A percentile compares a stretch with the other conserved stretches of the same genome.
Evolutionary conservation across 1,140 invertebrate species (phyloP).

Genomic region (Globodera ellingtonae): DNA sequence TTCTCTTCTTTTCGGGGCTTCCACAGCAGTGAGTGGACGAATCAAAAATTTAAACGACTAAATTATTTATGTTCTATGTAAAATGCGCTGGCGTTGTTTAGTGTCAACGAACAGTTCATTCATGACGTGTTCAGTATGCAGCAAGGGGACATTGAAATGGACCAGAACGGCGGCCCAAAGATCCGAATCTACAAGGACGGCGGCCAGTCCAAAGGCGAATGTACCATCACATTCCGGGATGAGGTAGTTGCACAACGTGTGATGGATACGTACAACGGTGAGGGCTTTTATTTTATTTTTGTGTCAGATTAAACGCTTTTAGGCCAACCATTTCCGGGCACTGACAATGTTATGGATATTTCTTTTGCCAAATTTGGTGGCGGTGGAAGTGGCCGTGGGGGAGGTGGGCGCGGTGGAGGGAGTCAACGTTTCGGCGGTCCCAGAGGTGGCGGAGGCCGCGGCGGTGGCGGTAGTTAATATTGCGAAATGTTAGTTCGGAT

Average conservation of each 20-base stretch:
- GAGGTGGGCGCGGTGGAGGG: constrained; percentile 51
- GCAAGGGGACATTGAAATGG: constrained; percentile 32
- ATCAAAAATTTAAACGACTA: neutral
- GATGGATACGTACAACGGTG: constrained; percentile 37
- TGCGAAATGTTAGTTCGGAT: neutral
- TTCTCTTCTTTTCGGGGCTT: constrained; percentile 40
- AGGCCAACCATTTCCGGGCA: constrained; percentile 43
- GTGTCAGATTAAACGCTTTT: neutral
- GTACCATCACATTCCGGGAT: constrained; percentile 36
- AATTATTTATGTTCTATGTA: neutral
- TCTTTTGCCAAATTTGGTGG: constrained; percentile 43
- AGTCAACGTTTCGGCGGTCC: constrained; percentile 69
- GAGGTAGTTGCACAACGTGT: constrained; percentile 34
- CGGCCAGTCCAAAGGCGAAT: constrained; percentile 45
- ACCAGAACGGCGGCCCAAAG: constrained; percentile 39
- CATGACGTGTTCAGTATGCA: constrained; percentile 38
- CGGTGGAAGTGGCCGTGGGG: constrained; percentile 38
- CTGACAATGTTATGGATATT: constrained; percentile 36
- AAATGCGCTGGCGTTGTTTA: constrained; percentile 13
- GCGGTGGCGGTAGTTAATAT: constrained; percentile 67
- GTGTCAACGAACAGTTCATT: constrained; percentile 43
- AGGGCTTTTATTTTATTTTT: neutral
- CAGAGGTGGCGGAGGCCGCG: constrained; percentile 72
- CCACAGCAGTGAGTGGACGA: constrained; percentile 37
- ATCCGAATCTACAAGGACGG: constrained; percentile 41